Evolutionary conservation across 2,797 vertebrate species (phyloP).

Genomic region (Dryobates pubescens): DNA sequence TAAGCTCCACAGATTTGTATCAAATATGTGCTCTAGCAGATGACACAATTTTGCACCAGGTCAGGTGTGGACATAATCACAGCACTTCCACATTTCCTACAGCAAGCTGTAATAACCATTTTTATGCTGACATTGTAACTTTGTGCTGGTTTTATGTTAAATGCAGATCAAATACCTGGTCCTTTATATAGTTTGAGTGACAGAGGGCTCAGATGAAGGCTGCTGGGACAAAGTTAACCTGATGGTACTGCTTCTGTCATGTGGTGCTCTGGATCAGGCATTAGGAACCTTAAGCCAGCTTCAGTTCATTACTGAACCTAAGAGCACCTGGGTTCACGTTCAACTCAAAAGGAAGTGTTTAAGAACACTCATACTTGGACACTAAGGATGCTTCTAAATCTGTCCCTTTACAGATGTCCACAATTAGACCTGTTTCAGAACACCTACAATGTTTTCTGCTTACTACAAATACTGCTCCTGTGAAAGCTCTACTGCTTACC

Average conservation of each 20-base stretch:
- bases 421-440: background rate
- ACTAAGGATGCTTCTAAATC: background rate
- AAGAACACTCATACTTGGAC: background rate
- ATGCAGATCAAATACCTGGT: background rate
- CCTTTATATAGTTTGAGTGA: background rate
- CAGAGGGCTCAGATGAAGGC: background rate
- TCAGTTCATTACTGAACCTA: background rate
- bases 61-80: background rate
- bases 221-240: background rate
- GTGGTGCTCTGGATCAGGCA: background rate
- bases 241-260: background rate
- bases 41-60: background rate
- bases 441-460: background rate
- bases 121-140: background rate
- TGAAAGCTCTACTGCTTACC: background rate
- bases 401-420: background rate
- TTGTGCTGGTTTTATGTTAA: background rate
- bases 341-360: background rate
- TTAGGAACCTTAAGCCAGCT: background rate
- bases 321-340: fast-evolving
- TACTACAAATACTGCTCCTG: background rate
- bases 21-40: background rate
- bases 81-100: background rate
- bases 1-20: background rate
- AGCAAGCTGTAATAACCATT: background rate